Percentiles rank a stretch among this genome's conserved stretches.
phyloP scores from a whole-genome alignment of 2,113 vertebrate species.

The Vanacampus margaritifer region DNA sequence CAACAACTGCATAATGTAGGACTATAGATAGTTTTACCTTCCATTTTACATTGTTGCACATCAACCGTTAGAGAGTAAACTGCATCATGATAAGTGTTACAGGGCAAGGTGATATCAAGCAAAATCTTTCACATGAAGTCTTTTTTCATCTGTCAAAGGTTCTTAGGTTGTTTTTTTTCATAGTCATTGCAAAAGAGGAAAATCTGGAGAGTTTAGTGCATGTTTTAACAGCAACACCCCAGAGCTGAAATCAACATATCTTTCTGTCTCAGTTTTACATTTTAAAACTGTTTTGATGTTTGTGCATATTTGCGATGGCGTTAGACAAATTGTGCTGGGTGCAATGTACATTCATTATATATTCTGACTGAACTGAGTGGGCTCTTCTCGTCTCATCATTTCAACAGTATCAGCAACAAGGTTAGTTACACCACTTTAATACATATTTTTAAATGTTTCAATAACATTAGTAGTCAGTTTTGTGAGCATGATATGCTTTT shows the following conservation, averaged over 20 bases:
- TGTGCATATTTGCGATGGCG: conserved; percentile 13
- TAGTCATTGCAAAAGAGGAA: no score
- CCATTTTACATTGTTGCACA: no score
- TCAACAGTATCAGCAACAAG: conserved; percentile 12
- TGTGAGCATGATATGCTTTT: conserved; percentile 3
- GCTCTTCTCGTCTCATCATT: conserved; percentile 13
- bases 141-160: no score
- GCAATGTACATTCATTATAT: conserved; percentile 3
- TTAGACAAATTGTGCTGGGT: not conserved
- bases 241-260: conserved; percentile 10
- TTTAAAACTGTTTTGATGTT: conserved; percentile 10
- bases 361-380: conserved; percentile 10
- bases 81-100: no score
- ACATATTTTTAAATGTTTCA: conserved; percentile 16
- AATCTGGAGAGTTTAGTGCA: not conserved
- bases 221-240: not conserved
- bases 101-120: no score
- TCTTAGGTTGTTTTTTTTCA: no score
- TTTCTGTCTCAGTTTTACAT: not conserved
- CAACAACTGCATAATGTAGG: no score
- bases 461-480: not conserved
- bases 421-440: conserved; percentile 2
- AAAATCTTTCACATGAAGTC: no score
- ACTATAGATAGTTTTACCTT: no score
- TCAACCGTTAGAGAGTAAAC: no score